Percentiles rank a stretch among this genome's conserved stretches.
Conservation (phyloP, 2,113 vertebrate species). For the Thunnus maccoyii region DNA sequence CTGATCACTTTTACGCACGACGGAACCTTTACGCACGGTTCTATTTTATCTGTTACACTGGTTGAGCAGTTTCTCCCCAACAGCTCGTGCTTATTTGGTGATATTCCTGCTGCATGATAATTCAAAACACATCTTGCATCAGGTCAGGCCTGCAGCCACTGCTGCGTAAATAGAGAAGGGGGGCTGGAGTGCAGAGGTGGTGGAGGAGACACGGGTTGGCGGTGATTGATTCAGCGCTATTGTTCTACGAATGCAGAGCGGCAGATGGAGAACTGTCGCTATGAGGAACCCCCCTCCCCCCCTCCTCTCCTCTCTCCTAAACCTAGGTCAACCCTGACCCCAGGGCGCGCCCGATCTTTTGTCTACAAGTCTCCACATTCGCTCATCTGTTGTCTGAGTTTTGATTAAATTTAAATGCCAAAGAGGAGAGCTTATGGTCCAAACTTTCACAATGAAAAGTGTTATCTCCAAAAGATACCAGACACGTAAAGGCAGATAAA, state of each 20-base stretch:
- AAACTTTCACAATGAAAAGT: conserved; percentile 38
- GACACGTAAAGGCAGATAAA: conserved; percentile 10
- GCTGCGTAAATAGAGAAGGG: conserved; percentile 40
- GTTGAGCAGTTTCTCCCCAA: neutral
- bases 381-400: conserved; percentile 73
- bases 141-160: conserved; percentile 44
- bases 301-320: conserved; percentile 34
- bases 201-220: conserved; percentile 71
- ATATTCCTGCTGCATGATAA: conserved; percentile 37
- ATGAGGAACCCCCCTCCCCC: conserved; percentile 48
- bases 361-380: conserved; percentile 69
- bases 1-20: neutral
- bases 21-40: conserved; percentile 10
- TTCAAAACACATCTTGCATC: conserved; percentile 24
- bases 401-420: conserved; percentile 68
- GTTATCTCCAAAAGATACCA: conserved; percentile 17
- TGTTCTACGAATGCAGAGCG: conserved; percentile 75
- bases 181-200: conserved; percentile 24
- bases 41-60: neutral
- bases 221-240: conserved; percentile 82
- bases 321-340: conserved; percentile 68
- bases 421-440: conserved; percentile 29
- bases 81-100: conserved; percentile 12
- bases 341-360: conserved; percentile 67
- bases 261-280: conserved; percentile 85